Base-by-base conservation (phyloP, 2,113 vertebrate genomes). In the Neotragus pygmaeus region DNA sequence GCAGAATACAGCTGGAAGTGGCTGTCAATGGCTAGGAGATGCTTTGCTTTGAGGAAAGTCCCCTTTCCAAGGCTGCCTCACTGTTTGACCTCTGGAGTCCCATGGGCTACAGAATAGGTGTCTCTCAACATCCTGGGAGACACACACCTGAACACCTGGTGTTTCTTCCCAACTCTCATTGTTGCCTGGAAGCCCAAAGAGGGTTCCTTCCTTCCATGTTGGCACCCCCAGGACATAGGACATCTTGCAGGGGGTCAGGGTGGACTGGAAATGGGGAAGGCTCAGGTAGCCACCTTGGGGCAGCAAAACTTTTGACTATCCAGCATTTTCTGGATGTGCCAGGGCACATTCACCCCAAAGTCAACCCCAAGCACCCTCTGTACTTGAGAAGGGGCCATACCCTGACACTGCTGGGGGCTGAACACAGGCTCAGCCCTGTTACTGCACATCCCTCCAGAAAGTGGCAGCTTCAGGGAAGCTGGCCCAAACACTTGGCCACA, bases 281-380 rank as follows among this genome's bases (percentile, higher is more conserved):
- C 27, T 3, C 13, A 23, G 2, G 2, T 21, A 15, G 8, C 7
- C 2, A 2, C 53, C 21, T 47, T 19, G 12, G 28, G 5, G 0
- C n/a, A 10, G 6, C n/a, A 23, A n/a, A n/a, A 28, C 45, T 28
- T 55, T 7, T 7, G 1, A 51, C 27, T 15, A n/a, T 12, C 21
- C 62, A 7, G 10, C 1, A 1, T 5, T 25, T 60, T 10, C 45
- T 84, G 80, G 2, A 7, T 19, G 28, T 28, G 6, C 33, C 43
- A 23, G 30, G 43, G 15, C 21, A 39, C 7, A 5, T 25, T 12
- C 43, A 10, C 5, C 30, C 21, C 9, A 27, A 8, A 2, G 23
- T 53, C 51, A 39, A 39, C 23, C 51, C 15, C 28, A 51, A n/a
- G 78, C 9, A 12, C 25, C 43, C 8, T 3, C 53, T 51, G 7